Percentiles rank a stretch among this genome's conserved stretches.
phyloP scores from a whole-genome alignment of 1,140 invertebrate genomes.

The Meloidogyne floridensis region DNA sequence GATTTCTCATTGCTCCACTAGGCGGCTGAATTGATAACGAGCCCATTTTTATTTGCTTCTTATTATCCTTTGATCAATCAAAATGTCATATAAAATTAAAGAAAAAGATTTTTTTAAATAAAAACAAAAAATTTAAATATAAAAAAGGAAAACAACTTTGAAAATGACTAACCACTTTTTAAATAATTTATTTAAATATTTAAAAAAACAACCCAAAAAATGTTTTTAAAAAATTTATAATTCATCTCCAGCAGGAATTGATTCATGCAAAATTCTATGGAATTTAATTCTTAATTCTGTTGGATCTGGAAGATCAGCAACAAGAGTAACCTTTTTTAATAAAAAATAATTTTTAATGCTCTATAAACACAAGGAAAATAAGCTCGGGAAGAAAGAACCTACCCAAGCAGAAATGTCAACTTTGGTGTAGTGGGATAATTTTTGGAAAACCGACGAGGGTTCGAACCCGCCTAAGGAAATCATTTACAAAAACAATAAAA shows the following conservation, averaged over 20 bases:
- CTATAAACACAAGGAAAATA: no score
- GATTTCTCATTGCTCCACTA: constrained; percentile 42
- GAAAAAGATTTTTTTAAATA: neutral
- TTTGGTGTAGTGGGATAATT: no score
- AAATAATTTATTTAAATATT: constrained; percentile 14
- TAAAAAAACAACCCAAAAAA: constrained; percentile 11
- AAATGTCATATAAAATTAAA: neutral
- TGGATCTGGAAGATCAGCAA: constrained; percentile 90
- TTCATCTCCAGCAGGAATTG: constrained; percentile 95
- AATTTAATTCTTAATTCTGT: constrained; percentile 95
- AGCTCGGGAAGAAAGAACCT: no score
- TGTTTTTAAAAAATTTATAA: constrained; percentile 69
- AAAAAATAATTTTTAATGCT: neutral
- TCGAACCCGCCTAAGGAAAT: no score
- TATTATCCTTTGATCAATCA: neutral
- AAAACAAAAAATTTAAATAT: neutral
- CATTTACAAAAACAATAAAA: no score
- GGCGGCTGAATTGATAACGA: constrained; percentile 48
- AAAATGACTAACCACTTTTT: neutral
- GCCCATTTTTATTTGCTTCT: constrained; percentile 35
- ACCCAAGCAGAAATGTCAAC: no score
- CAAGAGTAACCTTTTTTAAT: constrained; percentile 67
- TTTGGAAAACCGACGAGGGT: no score
- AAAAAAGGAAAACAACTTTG: constrained; percentile 3
- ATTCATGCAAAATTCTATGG: constrained; percentile 90